phyloP scores from a whole-genome alignment of 2,888 invertebrate genomes.

The Hypomecis atomaria region DNA sequence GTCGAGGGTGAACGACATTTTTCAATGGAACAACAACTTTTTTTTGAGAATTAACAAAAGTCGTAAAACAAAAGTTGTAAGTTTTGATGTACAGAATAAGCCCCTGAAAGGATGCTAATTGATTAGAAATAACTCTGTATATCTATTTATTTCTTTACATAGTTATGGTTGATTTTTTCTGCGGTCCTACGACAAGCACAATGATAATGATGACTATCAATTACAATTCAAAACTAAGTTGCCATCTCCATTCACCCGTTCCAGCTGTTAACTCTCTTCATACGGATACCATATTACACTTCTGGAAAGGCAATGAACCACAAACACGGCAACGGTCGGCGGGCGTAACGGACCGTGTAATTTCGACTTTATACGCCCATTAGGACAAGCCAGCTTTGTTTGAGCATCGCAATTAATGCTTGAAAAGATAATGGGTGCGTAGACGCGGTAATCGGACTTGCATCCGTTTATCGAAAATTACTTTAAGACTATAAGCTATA shows the following conservation, averaged over 20 bases:
- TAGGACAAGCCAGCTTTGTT: conserved; percentile 70
- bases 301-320: conserved; percentile 54
- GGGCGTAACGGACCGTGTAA: conserved; percentile 73
- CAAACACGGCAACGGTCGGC: conserved; percentile 60
- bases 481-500: background rate
- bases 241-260: conserved; percentile 17
- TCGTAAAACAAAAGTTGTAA: no score
- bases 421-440: conserved; percentile 78
- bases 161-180: no score
- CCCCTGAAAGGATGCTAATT: no score
- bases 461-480: conserved; percentile 17
- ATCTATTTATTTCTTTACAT: no score
- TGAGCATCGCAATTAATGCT: conserved; percentile 74
- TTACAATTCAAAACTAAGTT: conserved; percentile 12
- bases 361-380: conserved; percentile 77
- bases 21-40: no score
- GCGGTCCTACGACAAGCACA: no score
- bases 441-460: conserved; percentile 51
- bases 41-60: no score
- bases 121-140: no score
- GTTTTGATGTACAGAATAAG: no score
- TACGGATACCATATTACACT: conserved; percentile 38
- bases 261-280: conserved; percentile 30
- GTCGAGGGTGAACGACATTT: no score
- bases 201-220: background rate